Conservation (phyloP, 2,797 vertebrate genomes). For the Sternotherus odoratus region DNA sequence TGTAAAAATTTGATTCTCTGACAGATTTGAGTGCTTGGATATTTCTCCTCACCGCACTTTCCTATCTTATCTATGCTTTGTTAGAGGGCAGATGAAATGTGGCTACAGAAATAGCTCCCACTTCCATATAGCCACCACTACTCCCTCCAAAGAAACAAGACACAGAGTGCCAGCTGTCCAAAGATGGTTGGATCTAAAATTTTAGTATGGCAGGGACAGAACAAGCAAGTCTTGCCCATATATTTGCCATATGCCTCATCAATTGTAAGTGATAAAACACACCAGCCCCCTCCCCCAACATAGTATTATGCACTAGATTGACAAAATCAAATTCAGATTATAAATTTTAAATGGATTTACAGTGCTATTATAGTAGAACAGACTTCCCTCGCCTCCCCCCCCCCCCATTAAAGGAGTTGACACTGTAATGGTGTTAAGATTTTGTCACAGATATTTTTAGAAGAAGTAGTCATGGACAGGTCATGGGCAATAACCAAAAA, state of each 20-base stretch:
- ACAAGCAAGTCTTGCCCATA: neutral
- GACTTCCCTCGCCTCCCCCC: neutral
- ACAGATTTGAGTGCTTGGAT: conserved; percentile 7
- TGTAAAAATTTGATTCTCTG: conserved; percentile 32
- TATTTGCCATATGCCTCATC: neutral
- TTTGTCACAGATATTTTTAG: no score
- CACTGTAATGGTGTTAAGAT: no score
- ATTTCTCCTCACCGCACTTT: conserved; percentile 49
- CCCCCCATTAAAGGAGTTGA: neutral
- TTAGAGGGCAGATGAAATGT: neutral
- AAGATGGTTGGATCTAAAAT: neutral
- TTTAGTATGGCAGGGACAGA: neutral
- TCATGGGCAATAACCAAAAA: no score
- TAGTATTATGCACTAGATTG: neutral
- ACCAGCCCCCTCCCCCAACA: neutral
- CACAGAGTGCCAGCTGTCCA: neutral
- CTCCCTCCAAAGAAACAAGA: neutral
- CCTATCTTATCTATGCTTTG: conserved; percentile 42
- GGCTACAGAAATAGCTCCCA: neutral
- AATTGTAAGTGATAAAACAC: neutral
- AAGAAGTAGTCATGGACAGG: no score
- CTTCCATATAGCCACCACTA: neutral
- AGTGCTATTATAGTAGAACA: neutral
- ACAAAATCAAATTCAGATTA: neutral
- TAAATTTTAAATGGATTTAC: neutral